Evolutionary conservation across 2,113 vertebrate species (phyloP).

Genomic region (Lagenorhynchus albirostris): DNA sequence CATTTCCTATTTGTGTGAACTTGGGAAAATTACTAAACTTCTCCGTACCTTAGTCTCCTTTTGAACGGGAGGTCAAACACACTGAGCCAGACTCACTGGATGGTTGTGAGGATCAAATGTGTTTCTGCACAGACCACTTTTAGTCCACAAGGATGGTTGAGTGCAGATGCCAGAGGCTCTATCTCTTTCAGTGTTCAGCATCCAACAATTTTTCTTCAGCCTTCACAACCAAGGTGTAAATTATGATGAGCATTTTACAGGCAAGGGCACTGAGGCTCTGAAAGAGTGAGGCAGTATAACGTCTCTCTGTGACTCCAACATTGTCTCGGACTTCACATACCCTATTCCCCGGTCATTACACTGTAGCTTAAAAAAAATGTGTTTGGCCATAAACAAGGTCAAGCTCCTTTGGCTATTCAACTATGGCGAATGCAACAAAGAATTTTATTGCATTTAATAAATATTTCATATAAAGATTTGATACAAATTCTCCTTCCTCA

Average conservation of each 20-base stretch:
- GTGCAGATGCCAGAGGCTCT: background rate
- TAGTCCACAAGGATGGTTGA: background rate
- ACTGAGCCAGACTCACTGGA: background rate
- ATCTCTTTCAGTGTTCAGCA: background rate
- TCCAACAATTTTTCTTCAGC: background rate
- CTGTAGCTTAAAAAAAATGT: background rate
- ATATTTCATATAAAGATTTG: slow-evolving; percentile 21
- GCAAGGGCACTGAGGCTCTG: background rate
- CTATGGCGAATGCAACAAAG: background rate
- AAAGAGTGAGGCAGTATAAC: background rate
- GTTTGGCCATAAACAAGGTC: background rate
- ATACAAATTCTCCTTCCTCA: background rate
- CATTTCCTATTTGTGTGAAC: background rate
- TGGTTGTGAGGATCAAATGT: background rate
- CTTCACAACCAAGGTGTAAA: background rate
- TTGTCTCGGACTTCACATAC: background rate
- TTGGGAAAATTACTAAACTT: background rate
- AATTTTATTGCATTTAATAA: slow-evolving; percentile 16
- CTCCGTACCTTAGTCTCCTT: background rate
- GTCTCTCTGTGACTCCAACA: background rate
- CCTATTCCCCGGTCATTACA: background rate
- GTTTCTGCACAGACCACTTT: background rate
- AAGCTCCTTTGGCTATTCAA: background rate
- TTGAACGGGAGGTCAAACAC: background rate
- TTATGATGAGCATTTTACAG: background rate